Evolutionary conservation across 2,888 invertebrate genomes (phyloP).

Genomic region (Erynnis tages): DNA sequence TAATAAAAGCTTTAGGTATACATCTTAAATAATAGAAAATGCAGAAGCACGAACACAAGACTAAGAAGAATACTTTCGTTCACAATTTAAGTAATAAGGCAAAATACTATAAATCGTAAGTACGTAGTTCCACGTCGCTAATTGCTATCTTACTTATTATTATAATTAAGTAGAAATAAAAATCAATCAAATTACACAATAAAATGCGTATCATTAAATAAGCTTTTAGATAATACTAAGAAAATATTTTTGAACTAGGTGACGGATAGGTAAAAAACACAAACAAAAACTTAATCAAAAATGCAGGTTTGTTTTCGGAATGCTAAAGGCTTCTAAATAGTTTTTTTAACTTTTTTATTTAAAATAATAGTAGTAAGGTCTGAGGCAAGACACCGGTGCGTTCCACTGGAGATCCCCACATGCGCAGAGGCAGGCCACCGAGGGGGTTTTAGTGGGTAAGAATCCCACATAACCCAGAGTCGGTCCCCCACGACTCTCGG

Average conservation of each 20-base stretch:
- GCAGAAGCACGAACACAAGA: constrained; percentile 61
- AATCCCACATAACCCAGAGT: too few relatives aligned
- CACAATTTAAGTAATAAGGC: constrained; percentile 41
- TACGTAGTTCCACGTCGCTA: constrained; percentile 59
- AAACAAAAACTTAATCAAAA: constrained; percentile 3
- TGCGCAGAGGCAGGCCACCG: too few relatives aligned
- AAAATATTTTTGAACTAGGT: neutral
- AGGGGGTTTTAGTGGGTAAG: too few relatives aligned
- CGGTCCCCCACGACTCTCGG: too few relatives aligned
- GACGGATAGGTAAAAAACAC: neutral
- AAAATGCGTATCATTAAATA: constrained; percentile 4
- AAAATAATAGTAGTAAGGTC: constrained; percentile 1
- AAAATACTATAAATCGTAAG: constrained; percentile 45
- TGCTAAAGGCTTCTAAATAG: constrained; percentile 5
- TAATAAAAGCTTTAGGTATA: constrained; percentile 39
- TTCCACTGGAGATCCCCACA: too few relatives aligned
- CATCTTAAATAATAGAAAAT: constrained; percentile 49
- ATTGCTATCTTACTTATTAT: constrained; percentile 51
- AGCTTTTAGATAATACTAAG: constrained; percentile 5
- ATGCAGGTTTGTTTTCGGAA: constrained; percentile 26
- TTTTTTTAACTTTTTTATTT: too few relatives aligned
- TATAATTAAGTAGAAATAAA: constrained; percentile 22
- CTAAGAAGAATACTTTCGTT: constrained; percentile 37
- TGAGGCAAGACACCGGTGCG: too few relatives aligned
- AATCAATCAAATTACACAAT: constrained; percentile 7